phyloP scores from a whole-genome alignment of 64 coral and sea anemone species.

The Cladopsammia gracilis region DNA sequence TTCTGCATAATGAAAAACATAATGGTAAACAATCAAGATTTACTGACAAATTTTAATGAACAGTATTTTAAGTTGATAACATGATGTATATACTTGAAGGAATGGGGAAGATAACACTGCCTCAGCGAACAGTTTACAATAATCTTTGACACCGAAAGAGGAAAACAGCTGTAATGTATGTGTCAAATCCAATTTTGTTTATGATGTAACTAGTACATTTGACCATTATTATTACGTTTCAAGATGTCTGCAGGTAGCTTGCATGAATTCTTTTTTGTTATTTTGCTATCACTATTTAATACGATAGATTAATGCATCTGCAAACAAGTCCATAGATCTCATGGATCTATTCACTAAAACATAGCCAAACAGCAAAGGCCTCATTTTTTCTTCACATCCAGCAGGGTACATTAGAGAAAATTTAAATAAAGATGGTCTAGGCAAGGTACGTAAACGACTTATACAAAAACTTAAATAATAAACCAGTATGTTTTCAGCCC shows the following conservation, averaged over 20 bases:
- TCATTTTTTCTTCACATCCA: neutral
- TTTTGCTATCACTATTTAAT: neutral
- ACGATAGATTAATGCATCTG: neutral
- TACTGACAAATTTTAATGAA: neutral
- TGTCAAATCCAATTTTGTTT: too few relatives aligned
- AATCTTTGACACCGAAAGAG: too few relatives aligned
- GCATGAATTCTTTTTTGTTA: too few relatives aligned
- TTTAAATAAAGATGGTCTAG: neutral
- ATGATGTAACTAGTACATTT: too few relatives aligned
- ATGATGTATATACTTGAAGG: too few relatives aligned
- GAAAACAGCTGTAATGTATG: too few relatives aligned
- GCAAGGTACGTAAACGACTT: neutral
- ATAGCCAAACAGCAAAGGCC: neutral
- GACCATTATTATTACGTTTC: too few relatives aligned
- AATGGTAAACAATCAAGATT: conserved; percentile 19
- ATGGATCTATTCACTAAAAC: neutral
- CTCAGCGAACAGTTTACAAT: too few relatives aligned
- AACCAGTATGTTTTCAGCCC: too few relatives aligned
- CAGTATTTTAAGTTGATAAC: too few relatives aligned
- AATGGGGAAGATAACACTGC: too few relatives aligned
- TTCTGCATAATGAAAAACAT: neutral
- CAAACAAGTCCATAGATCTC: neutral
- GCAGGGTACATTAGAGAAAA: neutral
- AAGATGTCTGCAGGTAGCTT: too few relatives aligned
- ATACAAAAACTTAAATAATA: neutral